A percentile compares a stretch with the other conserved stretches of the same genome.
These are phyloP conservation scores for Carassius auratus DNA, from an alignment of 2,113 vertebrate species.

Conservation along the genomic window DNA sequence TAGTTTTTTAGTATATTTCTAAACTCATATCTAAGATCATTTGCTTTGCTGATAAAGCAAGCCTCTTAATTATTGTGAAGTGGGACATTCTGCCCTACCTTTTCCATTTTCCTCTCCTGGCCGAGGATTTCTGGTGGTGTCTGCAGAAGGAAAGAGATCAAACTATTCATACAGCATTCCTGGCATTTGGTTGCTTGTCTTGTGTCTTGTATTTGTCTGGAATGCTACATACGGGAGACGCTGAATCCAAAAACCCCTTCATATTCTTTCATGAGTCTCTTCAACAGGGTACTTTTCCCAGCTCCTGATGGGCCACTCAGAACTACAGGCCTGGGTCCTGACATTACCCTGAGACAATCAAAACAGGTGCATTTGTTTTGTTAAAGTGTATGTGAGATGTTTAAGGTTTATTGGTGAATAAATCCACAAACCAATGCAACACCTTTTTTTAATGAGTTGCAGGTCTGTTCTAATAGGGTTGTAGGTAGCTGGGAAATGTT, in stretches of 20 bases:
- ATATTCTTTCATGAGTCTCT: constrained; percentile 86
- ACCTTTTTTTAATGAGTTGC: background rate
- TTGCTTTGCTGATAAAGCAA: background rate
- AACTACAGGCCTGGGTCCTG: constrained; percentile 90
- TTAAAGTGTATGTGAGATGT: background rate
- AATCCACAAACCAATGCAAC: no score
- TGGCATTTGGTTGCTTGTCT: background rate
- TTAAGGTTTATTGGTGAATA: no score
- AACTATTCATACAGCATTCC: background rate
- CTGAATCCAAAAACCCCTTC: constrained; percentile 92
- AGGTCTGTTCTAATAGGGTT: background rate
- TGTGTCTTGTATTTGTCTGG: background rate
- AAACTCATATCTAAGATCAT: no score
- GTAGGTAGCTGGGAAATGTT: background rate
- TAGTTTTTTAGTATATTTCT: background rate
- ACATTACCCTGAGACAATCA: constrained; percentile 75
- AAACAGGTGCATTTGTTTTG: background rate
- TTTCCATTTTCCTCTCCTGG: constrained; percentile 89
- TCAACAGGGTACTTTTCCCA: constrained; percentile 95
- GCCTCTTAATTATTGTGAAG: background rate
- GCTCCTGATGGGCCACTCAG: constrained; percentile 94
- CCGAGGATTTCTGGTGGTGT: constrained; percentile 91
- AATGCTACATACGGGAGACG: constrained; percentile 87
- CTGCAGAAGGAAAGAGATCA: constrained; percentile 67
- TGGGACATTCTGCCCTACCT: constrained; percentile 75